These are phyloP conservation scores for Anabas testudineus DNA, from an alignment of 2,797 vertebrate genomes.

Conservation along the genomic window DNA sequence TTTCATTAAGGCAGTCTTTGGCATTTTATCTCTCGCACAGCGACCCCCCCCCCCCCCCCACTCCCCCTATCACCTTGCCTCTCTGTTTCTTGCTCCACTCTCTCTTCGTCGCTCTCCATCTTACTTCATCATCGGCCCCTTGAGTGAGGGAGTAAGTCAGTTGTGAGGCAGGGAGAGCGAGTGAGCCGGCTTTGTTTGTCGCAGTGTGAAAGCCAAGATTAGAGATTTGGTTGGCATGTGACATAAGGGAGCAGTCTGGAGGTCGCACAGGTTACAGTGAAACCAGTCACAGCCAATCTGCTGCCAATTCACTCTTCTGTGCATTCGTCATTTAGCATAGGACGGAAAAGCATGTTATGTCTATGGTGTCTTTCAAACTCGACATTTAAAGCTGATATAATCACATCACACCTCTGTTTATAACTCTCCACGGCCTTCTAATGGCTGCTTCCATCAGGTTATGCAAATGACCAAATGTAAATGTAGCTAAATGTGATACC, in stretches of 20 bases:
- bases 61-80: constrained; percentile 34
- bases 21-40: constrained; percentile 69
- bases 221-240: constrained; percentile 57
- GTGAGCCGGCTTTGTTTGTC: constrained; percentile 57
- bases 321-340: constrained; percentile 14
- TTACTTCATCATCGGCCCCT: constrained; percentile 63
- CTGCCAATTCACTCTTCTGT: constrained; percentile 31
- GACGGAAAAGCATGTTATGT: neutral
- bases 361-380: no score
- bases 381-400: no score
- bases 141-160: constrained; percentile 50
- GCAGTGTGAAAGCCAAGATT: constrained; percentile 69
- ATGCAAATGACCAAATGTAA: no score
- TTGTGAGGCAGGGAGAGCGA: constrained; percentile 39
- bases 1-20: constrained; percentile 80
- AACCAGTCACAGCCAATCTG: constrained; percentile 57
- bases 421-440: no score
- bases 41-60: constrained; percentile 45
- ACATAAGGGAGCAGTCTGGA: constrained; percentile 58
- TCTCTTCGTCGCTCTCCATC: constrained; percentile 40
- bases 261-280: constrained; percentile 58
- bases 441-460: no score
- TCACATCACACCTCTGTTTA: no score
- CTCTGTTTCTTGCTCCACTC: constrained; percentile 48
- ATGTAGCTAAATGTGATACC: no score